phyloP scores from a whole-genome alignment of 2,113 vertebrate species.

The Alaudala cheleensis region DNA sequence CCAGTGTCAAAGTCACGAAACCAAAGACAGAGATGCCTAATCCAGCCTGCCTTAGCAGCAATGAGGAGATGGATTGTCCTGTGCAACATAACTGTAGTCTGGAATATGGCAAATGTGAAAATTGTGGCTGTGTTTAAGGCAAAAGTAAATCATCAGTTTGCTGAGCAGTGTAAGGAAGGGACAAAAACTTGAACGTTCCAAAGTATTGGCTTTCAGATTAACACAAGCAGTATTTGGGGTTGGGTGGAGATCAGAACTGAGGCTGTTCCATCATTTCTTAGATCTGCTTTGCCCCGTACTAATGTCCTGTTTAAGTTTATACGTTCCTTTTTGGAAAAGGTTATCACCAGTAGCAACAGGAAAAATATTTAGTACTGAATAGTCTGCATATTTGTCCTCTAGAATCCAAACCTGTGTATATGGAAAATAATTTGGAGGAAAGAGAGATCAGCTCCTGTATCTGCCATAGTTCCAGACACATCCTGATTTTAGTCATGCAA shows the following conservation, averaged over 20 bases:
- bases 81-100: neutral
- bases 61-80: neutral
- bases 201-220: neutral
- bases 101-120: neutral
- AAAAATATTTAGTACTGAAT: constrained; percentile 53
- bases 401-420: constrained; percentile 6
- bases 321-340: constrained; percentile 39
- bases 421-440: neutral
- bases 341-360: constrained; percentile 62
- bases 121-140: neutral
- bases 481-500: neutral
- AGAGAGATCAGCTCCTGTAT: neutral
- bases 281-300: constrained; percentile 10
- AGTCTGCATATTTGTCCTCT: neutral
- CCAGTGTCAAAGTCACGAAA: neutral
- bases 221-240: neutral
- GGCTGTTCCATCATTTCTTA: constrained; percentile 4
- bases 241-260: constrained; percentile 16
- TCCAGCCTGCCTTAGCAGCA: neutral
- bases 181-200: neutral
- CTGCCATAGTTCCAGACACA: neutral
- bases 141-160: neutral
- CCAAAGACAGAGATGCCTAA: neutral
- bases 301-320: constrained; percentile 34
- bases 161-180: neutral